Evolutionary conservation across 2,888 invertebrate species (phyloP), one percentile per base, ranked within the genome.

Genomic region (Adela reaumurella): DNA sequence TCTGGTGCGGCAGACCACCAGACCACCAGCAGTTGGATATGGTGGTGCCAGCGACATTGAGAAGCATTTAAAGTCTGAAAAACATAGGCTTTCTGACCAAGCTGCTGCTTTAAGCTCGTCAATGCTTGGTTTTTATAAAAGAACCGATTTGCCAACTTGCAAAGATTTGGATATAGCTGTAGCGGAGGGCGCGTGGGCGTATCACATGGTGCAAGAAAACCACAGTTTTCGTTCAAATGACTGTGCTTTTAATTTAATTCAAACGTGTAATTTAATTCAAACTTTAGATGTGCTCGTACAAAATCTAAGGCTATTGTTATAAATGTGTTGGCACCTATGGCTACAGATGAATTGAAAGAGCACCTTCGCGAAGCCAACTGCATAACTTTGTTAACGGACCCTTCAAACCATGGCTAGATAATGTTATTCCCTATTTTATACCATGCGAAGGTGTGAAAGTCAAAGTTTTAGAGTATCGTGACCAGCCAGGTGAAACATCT

Each of bases 301-400:
- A 6, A 42, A 42, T 42, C 4, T 42, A 4, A 42, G 42, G 11
- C 42, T 42, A 42, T 42, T 42, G 42, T 42, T 42, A 14, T 42
- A 42, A 42, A 42, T 49, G 19, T 49, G 49, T 29, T 48, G 48
- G 19, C 50, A 49, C 24, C 50, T 44, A 50, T 50, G 51, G 47
- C 46, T 19, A 54, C 20, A 29, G 49, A 45, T 51, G 54, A 54
- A 48, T 52, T 54, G 24, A 54, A 54, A 54, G 50, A 55, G 18
- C 51, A 51, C 46, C 46, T 55, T 49, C 49, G 49, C 49, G 48
- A 53, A 50, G 46, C 46, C 46, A 46, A 53, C 50, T 54, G 54
- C 46, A 54, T 50, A 50, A 50, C 48, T 48, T n/a, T n/a, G n/a
- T n/a, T n/a, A n/a, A n/a, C n/a, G n/a, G n/a, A n/a, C n/a, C n/a